A percentile compares a stretch with the other conserved stretches of the same genome.
These are phyloP conservation scores for Eristalis pertinax DNA, from an alignment of 2,888 invertebrate species.

Conservation along the genomic window DNA sequence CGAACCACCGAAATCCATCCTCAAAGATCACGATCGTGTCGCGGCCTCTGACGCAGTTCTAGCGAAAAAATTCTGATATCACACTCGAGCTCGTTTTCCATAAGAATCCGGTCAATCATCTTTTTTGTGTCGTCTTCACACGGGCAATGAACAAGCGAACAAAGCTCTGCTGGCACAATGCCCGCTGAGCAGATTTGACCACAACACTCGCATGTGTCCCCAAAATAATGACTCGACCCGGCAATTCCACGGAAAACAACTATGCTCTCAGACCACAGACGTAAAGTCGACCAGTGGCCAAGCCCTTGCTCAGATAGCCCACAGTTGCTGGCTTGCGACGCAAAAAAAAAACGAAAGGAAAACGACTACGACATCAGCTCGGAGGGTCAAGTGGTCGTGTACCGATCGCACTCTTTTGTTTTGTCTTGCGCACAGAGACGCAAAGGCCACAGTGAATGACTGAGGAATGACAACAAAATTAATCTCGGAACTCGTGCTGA, in stretches of 20 bases:
- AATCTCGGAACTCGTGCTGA: neutral
- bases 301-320: neutral
- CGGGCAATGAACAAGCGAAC: neutral
- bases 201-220: neutral
- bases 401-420: neutral
- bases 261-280: neutral
- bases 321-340: neutral
- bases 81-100: neutral
- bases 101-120: neutral
- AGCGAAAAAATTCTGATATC: neutral
- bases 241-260: neutral
- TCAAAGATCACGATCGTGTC: neutral
- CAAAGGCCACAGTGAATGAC: neutral
- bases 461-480: neutral
- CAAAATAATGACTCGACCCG: neutral
- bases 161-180: neutral
- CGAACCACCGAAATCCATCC: neutral
- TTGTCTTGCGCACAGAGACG: neutral
- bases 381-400: slow-evolving; percentile 12
- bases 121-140: neutral
- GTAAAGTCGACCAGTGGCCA: neutral
- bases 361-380: neutral
- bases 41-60: neutral
- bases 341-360: no score
- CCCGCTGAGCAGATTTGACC: neutral